Evolutionary conservation across 2,113 vertebrate species (phyloP), one percentile per base, ranked within the genome.

Genomic region (Thalassarche chlororhynchos): DNA sequence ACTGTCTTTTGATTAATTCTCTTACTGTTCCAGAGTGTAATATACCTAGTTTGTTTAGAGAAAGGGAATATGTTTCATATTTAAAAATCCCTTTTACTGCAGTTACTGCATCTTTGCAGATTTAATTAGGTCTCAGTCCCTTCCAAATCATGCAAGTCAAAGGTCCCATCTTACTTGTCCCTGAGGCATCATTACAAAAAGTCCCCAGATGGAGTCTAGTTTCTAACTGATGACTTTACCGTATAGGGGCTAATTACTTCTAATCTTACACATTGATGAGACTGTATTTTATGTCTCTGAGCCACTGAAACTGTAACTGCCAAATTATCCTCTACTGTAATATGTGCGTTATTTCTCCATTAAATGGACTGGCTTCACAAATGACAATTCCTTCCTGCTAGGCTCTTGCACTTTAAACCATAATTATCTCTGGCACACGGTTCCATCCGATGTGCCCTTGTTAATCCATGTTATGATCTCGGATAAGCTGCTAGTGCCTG

Each of bases 251-350:
- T 96, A 96, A 95, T 96, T 97, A 60, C 76, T 88, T 70, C 57
- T 90, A 92, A 94, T 96, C 95, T 96, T 94, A 86, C 86, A 79
- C 77, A 57, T 70, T 95, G 96, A 97, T 92, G 95, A 90, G 94
- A 25, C 79, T 93, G 64, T 85, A 18, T 87, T 93, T 96, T 83
- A 77, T 96, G 75, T 90, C 87, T 93, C 84, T 69, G 69, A 90
- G 90, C 90, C 80, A 19, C 77, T 77, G 92, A 61, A 96, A 78
- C 52, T 84, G 42, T 36, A 76, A 8, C 62, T 95, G 82, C 91
- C 95, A 96, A 84, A 95, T 95, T 47, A 94, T 87, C 87, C 84
- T 76, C 78, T 70, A 17, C 93, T 79, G 62, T 14, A 91, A 78
- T 60, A 68, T 7, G 15, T 1, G 40, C 70, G 70, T 17, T 89